Base-by-base conservation (phyloP, 2,888 invertebrate genomes). In the Julus scandinavius region DNA sequence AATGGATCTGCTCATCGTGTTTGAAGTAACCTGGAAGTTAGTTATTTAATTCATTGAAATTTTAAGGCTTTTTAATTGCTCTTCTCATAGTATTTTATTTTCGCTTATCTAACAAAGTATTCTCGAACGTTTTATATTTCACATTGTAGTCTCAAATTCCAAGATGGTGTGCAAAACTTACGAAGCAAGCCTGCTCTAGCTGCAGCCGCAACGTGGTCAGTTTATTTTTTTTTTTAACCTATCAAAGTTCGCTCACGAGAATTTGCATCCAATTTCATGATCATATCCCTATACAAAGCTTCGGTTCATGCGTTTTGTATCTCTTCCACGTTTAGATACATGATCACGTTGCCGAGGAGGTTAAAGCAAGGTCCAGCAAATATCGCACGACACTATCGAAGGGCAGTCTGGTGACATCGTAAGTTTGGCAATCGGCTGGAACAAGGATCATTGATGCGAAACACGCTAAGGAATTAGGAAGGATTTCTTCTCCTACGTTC, bases 141-240 rank as follows among this genome's bases (percentile, higher is more conserved):
- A 9, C 13, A 13, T 80, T 80, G 13, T 38, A 80, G 80, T 29
- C 20, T 80, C 80, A 80, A 80, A 38, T 80, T 80, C 38, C 80
- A 29, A 13, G 9, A 38, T 38, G 7, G 54, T 11, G 38, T 11
- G 20, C 38, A 2, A 13, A 80, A 29, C 20, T 29, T 80, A 80
- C 29, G 29, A 29, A 29, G 29, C 29, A 29, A 29, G 29, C 29
- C 29, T 29, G 29, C 72, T 11, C 20, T 1, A 9, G n/a, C 72
- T 29, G 72, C 38, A 80, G 20, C 80, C 11, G 80, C 38, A 80
- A 38, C 80, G 80, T 80, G 80, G 80, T 80, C 80, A 80, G 80
- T 80, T 29, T 38, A 2, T 80, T 80, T 80, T 80, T 80, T 38
- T 80, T 38, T 80, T 29, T 29, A 45, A 45, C 45, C 80, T 20